Percentiles rank a stretch among this genome's conserved stretches.
phyloP scores from a whole-genome alignment of 2,888 invertebrate genomes.

The Actias luna region DNA sequence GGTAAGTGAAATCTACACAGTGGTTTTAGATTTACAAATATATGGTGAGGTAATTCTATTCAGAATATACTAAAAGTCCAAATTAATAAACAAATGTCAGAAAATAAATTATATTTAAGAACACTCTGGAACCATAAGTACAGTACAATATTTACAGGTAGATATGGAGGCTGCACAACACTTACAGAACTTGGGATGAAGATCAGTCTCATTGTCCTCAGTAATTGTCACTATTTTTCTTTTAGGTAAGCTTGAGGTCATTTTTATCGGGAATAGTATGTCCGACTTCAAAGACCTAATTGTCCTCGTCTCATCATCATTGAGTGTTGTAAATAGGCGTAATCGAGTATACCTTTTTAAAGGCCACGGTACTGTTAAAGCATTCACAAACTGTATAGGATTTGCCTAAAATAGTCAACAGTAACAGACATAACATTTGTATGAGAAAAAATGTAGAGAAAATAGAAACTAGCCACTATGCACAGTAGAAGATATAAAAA shows the following conservation, averaged over 20 bases:
- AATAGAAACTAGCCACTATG: too few relatives aligned
- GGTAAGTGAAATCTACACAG: too few relatives aligned
- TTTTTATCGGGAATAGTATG: conserved; percentile 31
- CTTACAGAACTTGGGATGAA: conserved; percentile 58
- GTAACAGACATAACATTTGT: conserved; percentile 18
- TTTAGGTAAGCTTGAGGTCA: conserved; percentile 42
- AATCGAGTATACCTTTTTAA: conserved; percentile 50
- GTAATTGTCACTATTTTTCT: conserved; percentile 66
- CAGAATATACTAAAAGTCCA: too few relatives aligned
- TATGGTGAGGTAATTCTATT: too few relatives aligned
- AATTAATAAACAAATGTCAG: too few relatives aligned
- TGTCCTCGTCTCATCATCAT: conserved; percentile 43
- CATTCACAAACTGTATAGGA: conserved; percentile 15
- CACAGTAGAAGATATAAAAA: too few relatives aligned
- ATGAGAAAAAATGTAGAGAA: too few relatives aligned
- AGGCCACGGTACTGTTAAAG: conserved; percentile 52
- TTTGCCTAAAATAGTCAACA: conserved; percentile 12
- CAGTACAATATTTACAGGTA: neutral
- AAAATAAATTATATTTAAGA: neutral
- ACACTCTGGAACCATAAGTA: neutral
- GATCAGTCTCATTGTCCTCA: conserved; percentile 58
- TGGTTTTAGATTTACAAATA: too few relatives aligned
- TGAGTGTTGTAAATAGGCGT: conserved; percentile 57
- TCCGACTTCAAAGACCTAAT: conserved; percentile 51
- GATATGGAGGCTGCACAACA: conserved; percentile 24